Evolutionary conservation across 2,113 vertebrate species (phyloP).

Genomic region (Centropristis striata): DNA sequence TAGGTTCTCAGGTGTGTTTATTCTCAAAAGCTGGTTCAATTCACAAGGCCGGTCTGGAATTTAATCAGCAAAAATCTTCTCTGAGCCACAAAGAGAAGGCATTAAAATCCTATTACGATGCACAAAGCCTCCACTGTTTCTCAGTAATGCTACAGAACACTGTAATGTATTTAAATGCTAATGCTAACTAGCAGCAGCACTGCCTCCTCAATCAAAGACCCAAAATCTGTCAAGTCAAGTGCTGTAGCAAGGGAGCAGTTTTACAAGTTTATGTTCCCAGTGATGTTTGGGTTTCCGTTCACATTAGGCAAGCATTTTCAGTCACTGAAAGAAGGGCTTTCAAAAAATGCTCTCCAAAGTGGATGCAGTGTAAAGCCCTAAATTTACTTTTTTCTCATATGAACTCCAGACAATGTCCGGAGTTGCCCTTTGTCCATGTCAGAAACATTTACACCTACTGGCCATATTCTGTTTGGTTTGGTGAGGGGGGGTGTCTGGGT

Average conservation of each 20-base stretch:
- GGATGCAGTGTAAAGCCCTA: background rate
- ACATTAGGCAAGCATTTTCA: background rate
- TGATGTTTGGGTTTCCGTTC: background rate
- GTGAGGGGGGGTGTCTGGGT: too few species aligned
- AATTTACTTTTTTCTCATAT: too few species aligned
- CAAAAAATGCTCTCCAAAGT: background rate
- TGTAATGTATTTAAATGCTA: slow-evolving; percentile 56
- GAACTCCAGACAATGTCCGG: too few species aligned
- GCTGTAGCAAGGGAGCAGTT: background rate
- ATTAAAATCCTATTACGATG: slow-evolving; percentile 84
- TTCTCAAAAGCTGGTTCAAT: slow-evolving; percentile 59
- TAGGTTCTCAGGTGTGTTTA: slow-evolving; percentile 54
- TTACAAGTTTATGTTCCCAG: background rate
- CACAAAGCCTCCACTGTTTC: slow-evolving; percentile 82
- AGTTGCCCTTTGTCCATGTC: too few species aligned
- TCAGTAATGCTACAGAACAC: slow-evolving; percentile 60
- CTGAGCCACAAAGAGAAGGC: slow-evolving; percentile 71
- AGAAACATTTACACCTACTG: too few species aligned
- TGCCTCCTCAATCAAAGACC: slow-evolving; percentile 37
- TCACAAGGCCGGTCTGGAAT: slow-evolving; percentile 71
- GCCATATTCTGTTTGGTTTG: too few species aligned
- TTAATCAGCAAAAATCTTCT: slow-evolving; percentile 79
- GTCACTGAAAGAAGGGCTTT: background rate
- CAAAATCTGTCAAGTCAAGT: slow-evolving; percentile 51
- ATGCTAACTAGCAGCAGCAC: slow-evolving; percentile 54